Evolutionary conservation across 2,888 invertebrate genomes (phyloP).

Genomic region (Chrysolina americana): DNA sequence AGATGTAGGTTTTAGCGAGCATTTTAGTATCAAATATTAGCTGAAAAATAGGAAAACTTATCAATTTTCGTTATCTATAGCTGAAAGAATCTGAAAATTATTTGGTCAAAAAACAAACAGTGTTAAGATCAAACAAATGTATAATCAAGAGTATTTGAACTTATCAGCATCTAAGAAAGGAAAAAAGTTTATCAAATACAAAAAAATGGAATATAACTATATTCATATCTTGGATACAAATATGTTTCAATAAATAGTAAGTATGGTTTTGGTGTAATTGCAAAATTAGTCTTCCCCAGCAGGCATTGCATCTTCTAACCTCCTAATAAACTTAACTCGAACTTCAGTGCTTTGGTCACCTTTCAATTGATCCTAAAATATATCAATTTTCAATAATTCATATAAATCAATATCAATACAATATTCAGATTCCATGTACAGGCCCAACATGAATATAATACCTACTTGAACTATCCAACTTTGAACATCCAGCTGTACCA

Average conservation of each 20-base stretch:
- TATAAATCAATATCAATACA: too few relatives aligned
- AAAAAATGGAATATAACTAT: conserved; percentile 19
- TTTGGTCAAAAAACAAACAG: background rate
- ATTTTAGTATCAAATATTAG: too few relatives aligned
- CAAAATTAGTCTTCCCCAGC: conserved; percentile 93
- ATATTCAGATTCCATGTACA: too few relatives aligned
- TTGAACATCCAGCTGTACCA: conserved; percentile 97
- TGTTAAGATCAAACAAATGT: background rate
- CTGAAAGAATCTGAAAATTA: background rate
- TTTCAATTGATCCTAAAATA: conserved; percentile 87
- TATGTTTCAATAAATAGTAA: background rate
- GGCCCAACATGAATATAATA: too few relatives aligned
- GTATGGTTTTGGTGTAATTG: background rate
- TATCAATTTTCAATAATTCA: too few relatives aligned
- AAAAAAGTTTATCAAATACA: background rate
- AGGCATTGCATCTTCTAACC: conserved; percentile 97
- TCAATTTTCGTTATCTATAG: too few relatives aligned
- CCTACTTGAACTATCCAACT: conserved; percentile 87
- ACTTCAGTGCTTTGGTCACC: conserved; percentile 96
- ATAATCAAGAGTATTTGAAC: background rate
- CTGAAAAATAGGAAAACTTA: too few relatives aligned
- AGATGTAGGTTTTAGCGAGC: too few relatives aligned
- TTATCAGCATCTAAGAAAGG: background rate
- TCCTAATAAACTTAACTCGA: conserved; percentile 92
- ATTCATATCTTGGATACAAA: conserved; percentile 2